Conservation (phyloP, 2,113 vertebrate genomes). For the Dicentrarchus labrax region DNA sequence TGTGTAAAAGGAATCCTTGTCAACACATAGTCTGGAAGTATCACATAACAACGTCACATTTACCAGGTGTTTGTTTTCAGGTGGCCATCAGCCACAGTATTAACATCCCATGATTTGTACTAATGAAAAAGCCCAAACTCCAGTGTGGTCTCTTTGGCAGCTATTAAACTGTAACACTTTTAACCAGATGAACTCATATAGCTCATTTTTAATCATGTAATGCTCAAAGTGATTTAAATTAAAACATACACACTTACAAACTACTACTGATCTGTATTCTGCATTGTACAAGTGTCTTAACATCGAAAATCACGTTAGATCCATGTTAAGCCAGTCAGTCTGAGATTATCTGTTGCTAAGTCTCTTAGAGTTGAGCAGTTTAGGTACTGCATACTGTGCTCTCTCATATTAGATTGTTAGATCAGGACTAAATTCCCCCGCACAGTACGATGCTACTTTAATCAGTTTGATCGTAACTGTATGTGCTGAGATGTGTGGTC, state of each 20-base stretch:
- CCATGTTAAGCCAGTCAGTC: slow-evolving; percentile 9
- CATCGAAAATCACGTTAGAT: background rate
- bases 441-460: background rate
- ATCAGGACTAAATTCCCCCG: background rate
- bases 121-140: background rate
- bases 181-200: background rate
- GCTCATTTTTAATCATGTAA: background rate
- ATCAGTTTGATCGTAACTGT: background rate
- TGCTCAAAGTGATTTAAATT: background rate
- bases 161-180: background rate
- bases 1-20: background rate
- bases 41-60: background rate
- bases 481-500: background rate
- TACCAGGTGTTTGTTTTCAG: background rate
- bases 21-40: background rate
- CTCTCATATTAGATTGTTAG: background rate
- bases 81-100: background rate
- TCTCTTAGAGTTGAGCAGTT: background rate
- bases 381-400: background rate
- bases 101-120: background rate
- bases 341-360: slow-evolving; percentile 28
- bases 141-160: background rate
- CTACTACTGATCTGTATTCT: background rate
- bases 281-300: background rate
- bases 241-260: background rate